Percentiles rank a stretch among this genome's conserved stretches.
These are phyloP conservation scores for Tachysurus fulvidraco DNA, from an alignment of 2,113 vertebrate genomes.

Conservation along the genomic window DNA sequence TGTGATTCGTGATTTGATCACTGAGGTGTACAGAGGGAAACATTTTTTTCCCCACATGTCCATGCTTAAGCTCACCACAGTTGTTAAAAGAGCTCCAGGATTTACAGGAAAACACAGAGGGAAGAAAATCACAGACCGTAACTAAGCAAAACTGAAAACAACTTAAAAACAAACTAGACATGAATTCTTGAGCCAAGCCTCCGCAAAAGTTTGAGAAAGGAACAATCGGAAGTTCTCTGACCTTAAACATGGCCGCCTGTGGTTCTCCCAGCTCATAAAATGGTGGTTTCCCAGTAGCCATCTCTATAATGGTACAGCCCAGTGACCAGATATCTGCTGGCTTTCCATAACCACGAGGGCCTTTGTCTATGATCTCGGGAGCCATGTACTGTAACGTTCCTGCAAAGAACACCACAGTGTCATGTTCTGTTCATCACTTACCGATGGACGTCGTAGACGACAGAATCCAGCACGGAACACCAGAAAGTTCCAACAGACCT, in stretches of 20 bases:
- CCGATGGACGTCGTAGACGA: background rate
- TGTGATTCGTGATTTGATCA: background rate
- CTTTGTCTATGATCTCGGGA: constrained; percentile 98
- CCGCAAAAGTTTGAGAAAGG: background rate
- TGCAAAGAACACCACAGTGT: constrained; percentile 57
- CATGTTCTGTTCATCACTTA: background rate
- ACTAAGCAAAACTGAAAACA: background rate
- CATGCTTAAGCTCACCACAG: background rate
- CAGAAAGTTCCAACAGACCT: background rate
- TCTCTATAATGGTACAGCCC: constrained; percentile 98
- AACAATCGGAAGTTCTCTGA: constrained; percentile 58
- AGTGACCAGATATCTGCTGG: constrained; percentile 98
- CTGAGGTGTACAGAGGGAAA: background rate
- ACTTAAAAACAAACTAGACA: background rate
- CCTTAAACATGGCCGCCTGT: constrained; percentile 99
- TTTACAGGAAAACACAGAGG: background rate
- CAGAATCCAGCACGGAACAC: background rate
- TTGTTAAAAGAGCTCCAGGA: background rate
- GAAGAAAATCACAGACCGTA: background rate
- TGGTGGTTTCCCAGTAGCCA: constrained; percentile 96
- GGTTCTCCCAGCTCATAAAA: constrained; percentile 98
- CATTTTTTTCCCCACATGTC: background rate
- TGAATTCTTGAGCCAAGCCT: background rate
- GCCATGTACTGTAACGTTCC: constrained; percentile 99
- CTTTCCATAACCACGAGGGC: constrained; percentile 94